Evolutionary conservation across 2,888 invertebrate species (phyloP).

Genomic region (Palloptera scutellata): DNA sequence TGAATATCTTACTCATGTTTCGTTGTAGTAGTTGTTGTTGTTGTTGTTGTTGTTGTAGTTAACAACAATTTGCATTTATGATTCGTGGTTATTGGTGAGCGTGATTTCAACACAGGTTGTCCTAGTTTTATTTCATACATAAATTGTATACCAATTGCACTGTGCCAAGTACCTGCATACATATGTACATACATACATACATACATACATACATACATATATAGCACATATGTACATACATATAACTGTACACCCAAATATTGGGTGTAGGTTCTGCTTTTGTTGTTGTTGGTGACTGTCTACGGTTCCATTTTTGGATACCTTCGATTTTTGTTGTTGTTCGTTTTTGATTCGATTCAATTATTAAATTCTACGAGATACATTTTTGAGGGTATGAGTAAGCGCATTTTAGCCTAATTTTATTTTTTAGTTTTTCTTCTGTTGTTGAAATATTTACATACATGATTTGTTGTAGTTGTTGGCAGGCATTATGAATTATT

Average conservation of each 20-base stretch:
- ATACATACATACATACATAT: constrained; percentile 3
- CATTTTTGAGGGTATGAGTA: too few relatives aligned
- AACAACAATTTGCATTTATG: not conserved
- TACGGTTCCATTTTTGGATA: not conserved
- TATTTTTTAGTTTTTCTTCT: too few relatives aligned
- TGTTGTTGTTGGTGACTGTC: not conserved
- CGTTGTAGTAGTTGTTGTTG: constrained; percentile 12
- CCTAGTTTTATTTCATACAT: constrained; percentile 20
- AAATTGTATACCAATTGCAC: not conserved
- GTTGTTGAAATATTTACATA: too few relatives aligned
- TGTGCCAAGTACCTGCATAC: too few relatives aligned
- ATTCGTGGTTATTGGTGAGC: not conserved
- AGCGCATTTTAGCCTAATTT: too few relatives aligned
- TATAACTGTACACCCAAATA: not conserved
- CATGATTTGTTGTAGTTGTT: too few relatives aligned
- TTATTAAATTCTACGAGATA: too few relatives aligned
- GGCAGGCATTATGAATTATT: constrained; percentile 24
- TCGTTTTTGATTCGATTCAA: too few relatives aligned
- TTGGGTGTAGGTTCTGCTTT: not conserved
- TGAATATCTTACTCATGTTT: constrained; percentile 1
- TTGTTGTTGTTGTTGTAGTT: constrained; percentile 1
- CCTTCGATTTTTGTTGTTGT: not conserved
- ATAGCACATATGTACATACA: not conserved
- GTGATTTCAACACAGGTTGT: constrained; percentile 37
- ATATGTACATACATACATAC: constrained; percentile 22